Conservation (phyloP, 2,797 vertebrate genomes). For the Ctenopoma kingsleyae region DNA sequence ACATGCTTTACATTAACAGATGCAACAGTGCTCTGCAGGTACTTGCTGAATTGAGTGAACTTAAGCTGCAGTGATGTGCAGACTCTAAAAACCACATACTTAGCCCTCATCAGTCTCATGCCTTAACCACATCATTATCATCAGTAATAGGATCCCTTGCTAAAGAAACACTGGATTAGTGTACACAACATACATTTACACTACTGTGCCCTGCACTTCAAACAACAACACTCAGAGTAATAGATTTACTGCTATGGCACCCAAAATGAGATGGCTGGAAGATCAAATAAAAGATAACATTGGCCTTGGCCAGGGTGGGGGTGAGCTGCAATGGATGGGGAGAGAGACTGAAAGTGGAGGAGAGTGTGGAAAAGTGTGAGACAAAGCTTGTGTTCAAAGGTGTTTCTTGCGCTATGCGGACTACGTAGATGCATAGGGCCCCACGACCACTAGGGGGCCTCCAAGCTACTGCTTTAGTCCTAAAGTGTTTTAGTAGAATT, state of each 20-base stretch:
- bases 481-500: too few species aligned
- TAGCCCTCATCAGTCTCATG: slow-evolving; percentile 35
- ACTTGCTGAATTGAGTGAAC: slow-evolving; percentile 28
- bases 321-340: slow-evolving; percentile 43
- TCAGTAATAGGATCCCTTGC: slow-evolving; percentile 66
- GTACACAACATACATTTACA: slow-evolving; percentile 62
- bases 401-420: too few species aligned
- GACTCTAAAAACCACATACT: slow-evolving; percentile 56
- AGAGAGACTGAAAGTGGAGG: slow-evolving; percentile 25
- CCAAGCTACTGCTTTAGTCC: too few species aligned
- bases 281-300: slow-evolving; percentile 71
- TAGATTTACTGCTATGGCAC: slow-evolving; percentile 57
- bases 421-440: too few species aligned
- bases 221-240: slow-evolving; percentile 39
- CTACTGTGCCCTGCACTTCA: slow-evolving; percentile 44
- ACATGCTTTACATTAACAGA: slow-evolving; percentile 8
- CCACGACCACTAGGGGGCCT: too few species aligned
- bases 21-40: slow-evolving; percentile 6
- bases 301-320: slow-evolving; percentile 31
- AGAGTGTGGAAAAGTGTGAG: slow-evolving; percentile 35
- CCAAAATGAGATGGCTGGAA: slow-evolving; percentile 59
- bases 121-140: slow-evolving; percentile 66
- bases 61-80: slow-evolving; percentile 26
- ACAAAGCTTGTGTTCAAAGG: slow-evolving; percentile 20
- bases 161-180: slow-evolving; percentile 64